A percentile compares a stretch with the other conserved stretches of the same genome.
Evolutionary conservation across 2,113 vertebrate species (phyloP).

Genomic region (Camelus bactrianus): DNA sequence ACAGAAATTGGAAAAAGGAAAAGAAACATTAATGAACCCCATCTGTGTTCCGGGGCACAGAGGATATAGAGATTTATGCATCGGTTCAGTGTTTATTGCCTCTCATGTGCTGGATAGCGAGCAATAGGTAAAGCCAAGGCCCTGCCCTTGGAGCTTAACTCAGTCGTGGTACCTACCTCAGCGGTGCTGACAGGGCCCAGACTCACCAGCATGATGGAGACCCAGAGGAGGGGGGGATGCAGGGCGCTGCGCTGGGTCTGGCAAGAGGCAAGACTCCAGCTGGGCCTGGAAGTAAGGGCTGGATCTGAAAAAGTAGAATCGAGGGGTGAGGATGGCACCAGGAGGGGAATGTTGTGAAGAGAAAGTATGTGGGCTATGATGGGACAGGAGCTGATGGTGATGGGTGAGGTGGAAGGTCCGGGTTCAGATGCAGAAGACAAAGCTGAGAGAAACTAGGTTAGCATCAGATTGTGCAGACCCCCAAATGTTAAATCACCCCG

Average conservation of each 20-base stretch:
- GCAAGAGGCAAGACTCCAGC: background rate
- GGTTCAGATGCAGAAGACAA: background rate
- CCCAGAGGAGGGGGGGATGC: background rate
- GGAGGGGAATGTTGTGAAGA: background rate
- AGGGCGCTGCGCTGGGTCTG: background rate
- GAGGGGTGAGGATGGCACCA: background rate
- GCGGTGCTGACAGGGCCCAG: background rate
- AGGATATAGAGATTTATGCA: background rate
- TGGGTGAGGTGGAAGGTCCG: background rate
- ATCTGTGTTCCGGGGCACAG: background rate
- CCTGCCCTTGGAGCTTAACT: background rate
- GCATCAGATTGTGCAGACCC: background rate
- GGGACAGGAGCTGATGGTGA: background rate
- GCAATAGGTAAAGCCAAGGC: background rate
- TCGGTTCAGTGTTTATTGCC: background rate
- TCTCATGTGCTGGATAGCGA: background rate
- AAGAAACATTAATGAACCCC: background rate
- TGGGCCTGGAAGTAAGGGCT: background rate
- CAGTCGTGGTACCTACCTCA: background rate
- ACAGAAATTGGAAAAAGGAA: slow-evolving; percentile 5
- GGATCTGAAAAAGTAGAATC: background rate
- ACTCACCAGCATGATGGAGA: background rate
- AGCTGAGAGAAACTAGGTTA: background rate
- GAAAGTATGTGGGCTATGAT: background rate
- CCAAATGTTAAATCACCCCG: background rate